Evolutionary conservation across 2,113 vertebrate species (phyloP).

Genomic region (Trichomycterus rosablanca): DNA sequence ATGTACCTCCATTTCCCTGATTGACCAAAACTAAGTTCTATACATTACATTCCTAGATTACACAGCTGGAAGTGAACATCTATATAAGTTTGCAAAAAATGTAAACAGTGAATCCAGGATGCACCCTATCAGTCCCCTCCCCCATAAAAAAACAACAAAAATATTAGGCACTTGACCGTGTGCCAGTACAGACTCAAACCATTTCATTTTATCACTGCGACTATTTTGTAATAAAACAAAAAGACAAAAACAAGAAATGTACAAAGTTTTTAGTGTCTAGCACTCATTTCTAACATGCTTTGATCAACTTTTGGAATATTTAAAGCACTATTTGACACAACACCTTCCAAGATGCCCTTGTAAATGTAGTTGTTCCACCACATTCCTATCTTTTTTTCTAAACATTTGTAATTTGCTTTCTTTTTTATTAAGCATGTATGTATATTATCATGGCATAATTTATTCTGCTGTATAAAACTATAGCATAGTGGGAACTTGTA

Average conservation of each 20-base stretch:
- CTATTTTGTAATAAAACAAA: conserved; percentile 52
- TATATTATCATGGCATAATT: conserved; percentile 92
- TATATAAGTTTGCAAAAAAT: conserved; percentile 6
- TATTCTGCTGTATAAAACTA: conserved; percentile 95
- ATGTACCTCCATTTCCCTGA: conserved; percentile 7
- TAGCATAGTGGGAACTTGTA: conserved; percentile 87
- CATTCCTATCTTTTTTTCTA: conserved; percentile 43
- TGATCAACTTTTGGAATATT: conserved; percentile 50
- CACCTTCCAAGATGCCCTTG: conserved; percentile 12
- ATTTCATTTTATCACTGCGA: conserved; percentile 42
- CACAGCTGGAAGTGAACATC: too few species aligned
- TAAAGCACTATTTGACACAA: conserved; percentile 60
- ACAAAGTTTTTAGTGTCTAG: conserved; percentile 63
- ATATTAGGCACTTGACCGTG: conserved; percentile 17
- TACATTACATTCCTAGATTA: too few species aligned
- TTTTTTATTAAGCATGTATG: conserved; percentile 70
- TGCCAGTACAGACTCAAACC: conserved; percentile 29
- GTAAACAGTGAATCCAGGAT: background rate
- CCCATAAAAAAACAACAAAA: background rate
- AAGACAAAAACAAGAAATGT: conserved; percentile 38
- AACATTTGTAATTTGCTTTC: conserved; percentile 69
- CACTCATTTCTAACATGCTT: conserved; percentile 52
- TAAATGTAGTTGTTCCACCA: conserved; percentile 23
- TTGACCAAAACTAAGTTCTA: background rate
- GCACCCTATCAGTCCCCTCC: too few species aligned